These are phyloP conservation scores for Peromyscus polionotus DNA, from an alignment of 2,113 vertebrate species.

Conservation along the genomic window DNA sequence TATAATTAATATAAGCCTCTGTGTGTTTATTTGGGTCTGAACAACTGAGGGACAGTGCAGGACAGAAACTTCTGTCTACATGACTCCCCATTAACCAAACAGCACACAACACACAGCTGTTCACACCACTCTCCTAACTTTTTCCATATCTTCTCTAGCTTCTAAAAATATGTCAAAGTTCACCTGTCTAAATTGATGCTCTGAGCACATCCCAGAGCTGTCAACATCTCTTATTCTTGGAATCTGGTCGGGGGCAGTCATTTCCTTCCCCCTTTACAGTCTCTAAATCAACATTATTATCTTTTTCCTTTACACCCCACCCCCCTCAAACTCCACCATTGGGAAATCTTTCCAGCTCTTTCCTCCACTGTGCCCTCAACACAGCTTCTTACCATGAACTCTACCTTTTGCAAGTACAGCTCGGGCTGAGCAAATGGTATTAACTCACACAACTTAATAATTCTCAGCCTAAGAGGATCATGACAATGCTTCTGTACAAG, in stretches of 20 bases:
- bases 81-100: not conserved
- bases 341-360: no score
- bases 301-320: not conserved
- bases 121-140: not conserved
- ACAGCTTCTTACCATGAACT: not conserved
- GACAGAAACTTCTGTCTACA: no score
- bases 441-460: not conserved
- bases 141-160: not conserved
- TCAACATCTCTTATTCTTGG: not conserved
- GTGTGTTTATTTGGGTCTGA: no score
- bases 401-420: not conserved
- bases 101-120: no score
- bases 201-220: no score
- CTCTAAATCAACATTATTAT: not conserved
- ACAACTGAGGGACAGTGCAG: no score
- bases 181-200: not conserved
- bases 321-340: accelerated
- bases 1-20: no score
- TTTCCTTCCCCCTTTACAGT: not conserved
- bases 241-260: not conserved
- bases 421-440: not conserved
- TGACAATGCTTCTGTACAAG: not conserved
- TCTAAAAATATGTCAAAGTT: not conserved
- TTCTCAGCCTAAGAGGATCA: not conserved
- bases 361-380: not conserved